Percentiles rank a stretch among this genome's conserved stretches.
Conservation (phyloP, 2,797 vertebrate species). For the Halcyon leucocephala region DNA sequence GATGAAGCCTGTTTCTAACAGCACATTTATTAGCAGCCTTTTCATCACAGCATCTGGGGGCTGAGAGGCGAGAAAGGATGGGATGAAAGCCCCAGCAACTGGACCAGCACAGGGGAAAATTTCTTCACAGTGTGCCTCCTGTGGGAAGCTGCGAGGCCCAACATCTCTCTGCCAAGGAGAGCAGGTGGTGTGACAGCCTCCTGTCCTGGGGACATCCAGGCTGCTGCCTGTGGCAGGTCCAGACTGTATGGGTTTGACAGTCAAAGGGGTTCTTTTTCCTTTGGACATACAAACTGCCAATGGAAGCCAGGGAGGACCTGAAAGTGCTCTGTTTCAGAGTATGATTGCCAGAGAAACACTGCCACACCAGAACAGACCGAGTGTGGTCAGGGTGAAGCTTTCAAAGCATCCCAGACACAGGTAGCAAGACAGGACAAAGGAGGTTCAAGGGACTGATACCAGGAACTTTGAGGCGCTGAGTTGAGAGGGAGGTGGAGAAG, state of each 20-base stretch:
- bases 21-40: background rate
- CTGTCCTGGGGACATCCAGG: background rate
- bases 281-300: fast-evolving
- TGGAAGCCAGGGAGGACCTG: background rate
- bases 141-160: background rate
- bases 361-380: background rate
- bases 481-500: background rate
- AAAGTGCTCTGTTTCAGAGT: background rate
- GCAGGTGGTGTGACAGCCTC: background rate
- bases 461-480: background rate
- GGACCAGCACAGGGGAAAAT: fast-evolving
- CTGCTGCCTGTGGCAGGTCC: background rate
- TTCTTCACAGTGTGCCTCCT: fast-evolving
- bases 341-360: background rate
- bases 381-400: background rate
- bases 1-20: background rate
- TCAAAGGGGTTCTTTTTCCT: background rate
- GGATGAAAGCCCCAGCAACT: background rate
- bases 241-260: background rate
- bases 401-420: background rate
- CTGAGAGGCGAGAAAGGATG: background rate
- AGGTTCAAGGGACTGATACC: background rate
- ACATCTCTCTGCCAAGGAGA: fast-evolving
- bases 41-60: background rate
- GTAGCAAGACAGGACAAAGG: background rate